Base-by-base conservation (phyloP, 2,888 invertebrate species). In the Melipona beecheii region DNA sequence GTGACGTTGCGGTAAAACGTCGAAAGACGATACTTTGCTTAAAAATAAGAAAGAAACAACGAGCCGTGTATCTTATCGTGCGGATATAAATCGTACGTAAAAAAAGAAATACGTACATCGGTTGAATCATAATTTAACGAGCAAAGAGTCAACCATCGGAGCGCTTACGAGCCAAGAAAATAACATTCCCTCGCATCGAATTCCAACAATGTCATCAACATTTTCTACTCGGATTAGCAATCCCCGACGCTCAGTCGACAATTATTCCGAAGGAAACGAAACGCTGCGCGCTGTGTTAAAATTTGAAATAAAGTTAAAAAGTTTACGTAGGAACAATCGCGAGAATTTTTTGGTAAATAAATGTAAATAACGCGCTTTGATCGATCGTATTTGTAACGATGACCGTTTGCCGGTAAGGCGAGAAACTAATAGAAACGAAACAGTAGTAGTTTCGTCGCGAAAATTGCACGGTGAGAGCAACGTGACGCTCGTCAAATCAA, bases 171-270 rank as follows among this genome's bases (percentile, higher is more conserved):
- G 9, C 17, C 9, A 17, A 31, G 24, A 49, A 24, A 78, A 54
- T 21, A 13, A n/a, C 68, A 83, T 82, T 81, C 76, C 64, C 43
- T 31, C 31, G 75, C 62, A 65, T 84, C 71, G 17, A 80, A 81
- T 88, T 88, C 76, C 75, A 49, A 24, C 58, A 43, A 60, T 36
- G 50, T 52, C 75, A 69, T 84, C 84, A 87, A 71, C 73, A 74
- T 58, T 81, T 72, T 71, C 15, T 27, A 24, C 21, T 11, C 13
- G 27, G 58, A 27, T 65, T 60, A 43, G 43, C 70, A 24, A 17
- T 27, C 69, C 69, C 24, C n/a, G 43, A 50, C 66, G 72, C 73
- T 79, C 73, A 56, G 49, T 75, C 58, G 65, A 50, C 65, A 50
- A 60, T 75, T 64, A 60, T 21, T 36, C 64, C 9, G 9, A 43